A percentile compares a stretch with the other conserved stretches of the same genome.
phyloP scores from a whole-genome alignment of 2,797 vertebrate genomes.

The Lacerta agilis region DNA sequence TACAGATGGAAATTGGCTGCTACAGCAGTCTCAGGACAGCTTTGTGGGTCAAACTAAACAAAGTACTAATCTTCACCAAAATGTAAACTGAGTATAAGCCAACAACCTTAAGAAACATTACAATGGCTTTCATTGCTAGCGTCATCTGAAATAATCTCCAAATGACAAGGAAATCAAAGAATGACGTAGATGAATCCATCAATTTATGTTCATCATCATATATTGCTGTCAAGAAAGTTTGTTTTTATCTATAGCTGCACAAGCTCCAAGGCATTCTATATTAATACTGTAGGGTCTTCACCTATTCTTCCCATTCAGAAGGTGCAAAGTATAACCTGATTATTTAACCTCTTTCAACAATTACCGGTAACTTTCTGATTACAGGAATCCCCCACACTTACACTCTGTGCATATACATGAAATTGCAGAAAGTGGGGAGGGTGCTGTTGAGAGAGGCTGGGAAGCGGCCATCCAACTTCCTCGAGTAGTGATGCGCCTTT shows the following conservation, averaged over 20 bases:
- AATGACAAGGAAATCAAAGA: background rate
- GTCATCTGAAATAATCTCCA: background rate
- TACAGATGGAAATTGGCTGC: constrained; percentile 60
- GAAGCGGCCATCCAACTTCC: too few relatives aligned
- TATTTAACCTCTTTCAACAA: too few relatives aligned
- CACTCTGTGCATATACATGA: too few relatives aligned
- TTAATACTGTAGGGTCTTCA: background rate
- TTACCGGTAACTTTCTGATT: too few relatives aligned
- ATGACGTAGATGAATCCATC: background rate
- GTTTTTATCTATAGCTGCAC: background rate
- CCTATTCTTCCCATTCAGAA: background rate
- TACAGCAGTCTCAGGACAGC: accelerated
- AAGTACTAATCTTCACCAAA: constrained; percentile 6
- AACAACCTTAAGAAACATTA: background rate
- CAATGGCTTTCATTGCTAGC: background rate
- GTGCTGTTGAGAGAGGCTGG: too few relatives aligned
- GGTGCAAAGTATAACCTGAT: background rate
- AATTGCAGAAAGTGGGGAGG: too few relatives aligned
- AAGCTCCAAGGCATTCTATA: background rate
- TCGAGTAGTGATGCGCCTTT: too few relatives aligned
- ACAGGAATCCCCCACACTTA: too few relatives aligned
- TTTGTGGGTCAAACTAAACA: constrained; percentile 38
- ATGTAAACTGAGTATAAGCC: constrained; percentile 31
- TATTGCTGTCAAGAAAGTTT: background rate
- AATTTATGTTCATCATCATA: background rate